Percentiles rank a stretch among this genome's conserved stretches.
Conservation (phyloP, 2,888 invertebrate species). For the Diogma glabrata region DNA sequence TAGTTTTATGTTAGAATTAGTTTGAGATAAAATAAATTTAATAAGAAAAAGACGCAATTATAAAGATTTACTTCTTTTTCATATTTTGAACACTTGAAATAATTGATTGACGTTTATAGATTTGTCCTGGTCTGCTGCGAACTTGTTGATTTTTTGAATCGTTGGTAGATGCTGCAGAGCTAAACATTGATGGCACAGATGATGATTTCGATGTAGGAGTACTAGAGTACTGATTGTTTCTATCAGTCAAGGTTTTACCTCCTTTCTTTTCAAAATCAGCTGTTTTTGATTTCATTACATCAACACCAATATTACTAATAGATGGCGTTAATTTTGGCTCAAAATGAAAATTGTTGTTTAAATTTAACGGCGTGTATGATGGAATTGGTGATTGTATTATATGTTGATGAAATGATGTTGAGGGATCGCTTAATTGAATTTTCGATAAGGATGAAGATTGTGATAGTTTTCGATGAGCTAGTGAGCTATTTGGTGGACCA, state of each 20-base stretch:
- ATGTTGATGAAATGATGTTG: not conserved
- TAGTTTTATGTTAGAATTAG: no score
- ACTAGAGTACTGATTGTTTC: slow-evolving; percentile 31
- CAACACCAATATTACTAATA: slow-evolving; percentile 53
- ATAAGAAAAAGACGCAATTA: no score
- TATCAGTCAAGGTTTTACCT: slow-evolving; percentile 41
- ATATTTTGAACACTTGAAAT: slow-evolving; percentile 58
- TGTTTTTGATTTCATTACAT: slow-evolving; percentile 52
- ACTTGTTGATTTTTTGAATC: slow-evolving; percentile 9
- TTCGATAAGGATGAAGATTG: slow-evolving; percentile 2
- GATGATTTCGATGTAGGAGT: not conserved
- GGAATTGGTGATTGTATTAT: not conserved
- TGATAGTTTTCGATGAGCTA: slow-evolving; percentile 2
- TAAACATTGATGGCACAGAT: not conserved
- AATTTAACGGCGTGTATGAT: no score
- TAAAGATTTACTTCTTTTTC: slow-evolving; percentile 21
- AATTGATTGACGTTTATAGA: slow-evolving; percentile 69
- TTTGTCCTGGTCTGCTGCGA: slow-evolving; percentile 31
- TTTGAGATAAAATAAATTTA: no score
- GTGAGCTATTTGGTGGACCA: slow-evolving; percentile 17
- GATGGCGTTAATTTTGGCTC: slow-evolving; percentile 40
- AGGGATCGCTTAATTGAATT: not conserved
- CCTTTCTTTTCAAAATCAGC: slow-evolving; percentile 51
- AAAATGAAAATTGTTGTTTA: no score
- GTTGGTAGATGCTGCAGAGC: slow-evolving; percentile 8